Percentiles rank a stretch among this genome's conserved stretches.
phyloP scores from a whole-genome alignment of 2,888 invertebrate species.

The Sinotaia quadrata region DNA sequence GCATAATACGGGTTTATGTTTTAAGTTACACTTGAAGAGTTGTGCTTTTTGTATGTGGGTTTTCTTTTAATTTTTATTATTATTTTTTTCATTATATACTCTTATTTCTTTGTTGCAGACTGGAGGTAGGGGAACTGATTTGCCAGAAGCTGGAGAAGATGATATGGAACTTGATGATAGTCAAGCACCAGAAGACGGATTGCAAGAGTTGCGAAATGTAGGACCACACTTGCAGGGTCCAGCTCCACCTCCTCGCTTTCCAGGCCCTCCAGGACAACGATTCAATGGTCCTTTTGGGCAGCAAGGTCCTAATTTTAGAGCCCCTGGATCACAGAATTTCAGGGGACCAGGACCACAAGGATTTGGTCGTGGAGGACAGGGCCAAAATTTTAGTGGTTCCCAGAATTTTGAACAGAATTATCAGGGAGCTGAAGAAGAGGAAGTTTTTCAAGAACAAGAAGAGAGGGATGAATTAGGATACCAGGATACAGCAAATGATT shows the following conservation, averaged over 20 bases:
- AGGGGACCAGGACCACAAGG: conserved; percentile 19
- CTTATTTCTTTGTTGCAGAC: no score
- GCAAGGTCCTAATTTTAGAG: not conserved
- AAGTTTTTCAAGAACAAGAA: conserved; percentile 12
- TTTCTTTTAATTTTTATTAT: no score
- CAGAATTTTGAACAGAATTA: conserved; percentile 11
- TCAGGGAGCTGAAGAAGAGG: conserved; percentile 7
- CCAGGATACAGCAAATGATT: no score
- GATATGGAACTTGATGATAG: conserved; percentile 38
- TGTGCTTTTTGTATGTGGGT: no score
- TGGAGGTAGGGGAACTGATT: not conserved
- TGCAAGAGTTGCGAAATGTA: conserved; percentile 2
- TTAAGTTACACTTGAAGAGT: no score
- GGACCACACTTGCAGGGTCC: conserved; percentile 1
- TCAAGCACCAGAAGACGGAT: not conserved
- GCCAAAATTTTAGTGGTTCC: no score
- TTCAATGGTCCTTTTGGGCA: not conserved
- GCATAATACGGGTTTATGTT: no score
- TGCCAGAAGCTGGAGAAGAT: conserved; percentile 33
- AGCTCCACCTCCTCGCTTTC: not conserved
- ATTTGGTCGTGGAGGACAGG: conserved; percentile 17
- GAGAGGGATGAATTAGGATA: no score
- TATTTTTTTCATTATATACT: no score
- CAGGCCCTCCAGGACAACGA: not conserved
- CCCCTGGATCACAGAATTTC: conserved; percentile 27